These are phyloP conservation scores for Apoda limacodes DNA, from an alignment of 2,888 invertebrate genomes.

Conservation along the genomic window DNA sequence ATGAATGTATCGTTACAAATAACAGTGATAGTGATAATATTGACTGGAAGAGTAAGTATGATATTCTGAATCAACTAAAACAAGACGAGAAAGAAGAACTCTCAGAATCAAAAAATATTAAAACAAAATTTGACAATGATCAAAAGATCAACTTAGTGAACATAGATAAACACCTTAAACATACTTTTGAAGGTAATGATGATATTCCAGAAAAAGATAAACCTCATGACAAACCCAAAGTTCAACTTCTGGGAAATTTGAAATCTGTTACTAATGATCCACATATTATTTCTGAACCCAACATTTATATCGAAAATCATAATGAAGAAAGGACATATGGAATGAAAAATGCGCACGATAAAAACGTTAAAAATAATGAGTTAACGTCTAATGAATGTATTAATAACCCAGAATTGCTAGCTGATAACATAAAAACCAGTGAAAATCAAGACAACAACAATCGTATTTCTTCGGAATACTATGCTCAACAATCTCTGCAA, in stretches of 20 bases:
- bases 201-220: slow-evolving; percentile 2
- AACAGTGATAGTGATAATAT: slow-evolving; percentile 20
- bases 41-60: slow-evolving; percentile 59
- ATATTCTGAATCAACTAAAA: slow-evolving; percentile 48
- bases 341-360: not conserved
- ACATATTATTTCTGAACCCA: not conserved
- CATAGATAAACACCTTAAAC: not conserved
- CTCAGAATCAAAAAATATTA: not conserved
- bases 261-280: not conserved
- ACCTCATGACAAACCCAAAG: too few relatives aligned
- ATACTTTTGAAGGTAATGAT: slow-evolving; percentile 5
- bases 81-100: slow-evolving; percentile 31
- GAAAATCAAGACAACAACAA: not conserved
- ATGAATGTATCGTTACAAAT: slow-evolving; percentile 19
- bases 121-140: not conserved
- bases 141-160: slow-evolving; percentile 1
- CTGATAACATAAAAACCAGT: not conserved
- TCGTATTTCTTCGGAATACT: not conserved
- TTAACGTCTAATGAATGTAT: not conserved
- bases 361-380: not conserved
- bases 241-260: too few relatives aligned
- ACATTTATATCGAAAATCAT: not conserved
- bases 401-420: not conserved
- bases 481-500: not conserved
- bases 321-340: not conserved